Evolutionary conservation across 2,113 vertebrate genomes (phyloP).

Genomic region (Scomber colias): DNA sequence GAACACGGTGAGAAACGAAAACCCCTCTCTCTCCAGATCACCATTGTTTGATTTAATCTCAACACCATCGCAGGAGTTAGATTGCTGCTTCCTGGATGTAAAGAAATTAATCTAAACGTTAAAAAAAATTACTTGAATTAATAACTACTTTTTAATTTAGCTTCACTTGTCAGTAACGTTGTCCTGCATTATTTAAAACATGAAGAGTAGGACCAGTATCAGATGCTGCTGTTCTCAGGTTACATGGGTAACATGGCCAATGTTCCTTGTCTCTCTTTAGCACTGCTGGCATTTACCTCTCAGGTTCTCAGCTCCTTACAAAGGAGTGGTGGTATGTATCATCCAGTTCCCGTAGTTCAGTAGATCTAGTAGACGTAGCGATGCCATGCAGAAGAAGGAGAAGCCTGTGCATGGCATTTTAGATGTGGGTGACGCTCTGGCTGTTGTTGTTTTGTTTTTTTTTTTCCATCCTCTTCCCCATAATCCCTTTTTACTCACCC

Average conservation of each 20-base stretch:
- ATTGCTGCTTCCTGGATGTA: neutral
- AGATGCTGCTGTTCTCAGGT: conserved; percentile 38
- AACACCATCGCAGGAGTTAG: neutral
- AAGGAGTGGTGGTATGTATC: conserved; percentile 97
- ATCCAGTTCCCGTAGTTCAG: conserved; percentile 53
- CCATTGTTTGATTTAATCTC: neutral
- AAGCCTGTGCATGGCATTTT: conserved; percentile 76
- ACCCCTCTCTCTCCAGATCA: neutral
- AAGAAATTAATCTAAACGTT: neutral
- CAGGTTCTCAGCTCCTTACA: conserved; percentile 93
- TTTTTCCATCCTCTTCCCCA: neutral
- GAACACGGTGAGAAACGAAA: conserved; percentile 84
- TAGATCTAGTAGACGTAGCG: conserved; percentile 57
- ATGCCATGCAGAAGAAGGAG: conserved; percentile 42
- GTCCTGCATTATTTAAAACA: neutral
- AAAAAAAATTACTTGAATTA: neutral
- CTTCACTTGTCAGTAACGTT: neutral
- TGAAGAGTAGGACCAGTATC: conserved; percentile 5
- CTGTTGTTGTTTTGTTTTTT: conserved; percentile 17
- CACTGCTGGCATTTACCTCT: conserved; percentile 94
- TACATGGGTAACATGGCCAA: conserved; percentile 68
- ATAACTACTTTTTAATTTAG: neutral
- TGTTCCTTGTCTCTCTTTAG: conserved; percentile 90
- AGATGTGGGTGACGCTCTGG: conserved; percentile 61
- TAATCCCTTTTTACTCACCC: conserved; percentile 44